phyloP scores from a whole-genome alignment of 2,888 invertebrate genomes.

The Lamproptera curius region DNA sequence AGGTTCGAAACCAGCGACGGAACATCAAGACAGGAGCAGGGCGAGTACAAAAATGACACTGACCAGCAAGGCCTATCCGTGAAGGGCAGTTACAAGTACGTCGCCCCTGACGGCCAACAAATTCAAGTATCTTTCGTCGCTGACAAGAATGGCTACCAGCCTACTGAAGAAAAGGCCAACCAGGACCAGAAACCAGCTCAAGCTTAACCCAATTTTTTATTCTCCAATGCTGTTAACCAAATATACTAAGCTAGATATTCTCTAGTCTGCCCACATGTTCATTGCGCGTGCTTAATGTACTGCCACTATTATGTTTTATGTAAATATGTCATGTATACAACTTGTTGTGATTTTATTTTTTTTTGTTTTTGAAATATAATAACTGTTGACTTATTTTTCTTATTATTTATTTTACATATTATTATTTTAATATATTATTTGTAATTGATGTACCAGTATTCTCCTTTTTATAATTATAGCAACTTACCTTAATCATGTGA shows the following conservation, averaged over 20 bases:
- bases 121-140: conserved; percentile 80
- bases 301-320: background rate
- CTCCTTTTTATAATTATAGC: too few relatives aligned
- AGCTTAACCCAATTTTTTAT: conserved; percentile 20
- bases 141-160: conserved; percentile 81
- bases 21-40: conserved; percentile 80
- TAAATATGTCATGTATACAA: background rate
- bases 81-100: conserved; percentile 80
- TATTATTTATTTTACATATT: too few relatives aligned
- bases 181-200: conserved; percentile 32
- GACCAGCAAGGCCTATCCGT: conserved; percentile 82
- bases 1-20: conserved; percentile 84
- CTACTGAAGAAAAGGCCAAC: conserved; percentile 44
- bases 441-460: too few relatives aligned
- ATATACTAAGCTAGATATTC: conserved; percentile 18
- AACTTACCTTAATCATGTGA: too few relatives aligned
- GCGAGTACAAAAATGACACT: conserved; percentile 80
- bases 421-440: too few relatives aligned
- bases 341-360: background rate
- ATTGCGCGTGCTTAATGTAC: background rate
- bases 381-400: too few relatives aligned
- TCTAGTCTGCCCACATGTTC: conserved; percentile 4
- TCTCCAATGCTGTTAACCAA: conserved; percentile 28
- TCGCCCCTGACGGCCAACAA: conserved; percentile 80
- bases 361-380: background rate